Base-by-base conservation (phyloP, 2,113 vertebrate genomes). In the Poeciliopsis turrubarensis region DNA sequence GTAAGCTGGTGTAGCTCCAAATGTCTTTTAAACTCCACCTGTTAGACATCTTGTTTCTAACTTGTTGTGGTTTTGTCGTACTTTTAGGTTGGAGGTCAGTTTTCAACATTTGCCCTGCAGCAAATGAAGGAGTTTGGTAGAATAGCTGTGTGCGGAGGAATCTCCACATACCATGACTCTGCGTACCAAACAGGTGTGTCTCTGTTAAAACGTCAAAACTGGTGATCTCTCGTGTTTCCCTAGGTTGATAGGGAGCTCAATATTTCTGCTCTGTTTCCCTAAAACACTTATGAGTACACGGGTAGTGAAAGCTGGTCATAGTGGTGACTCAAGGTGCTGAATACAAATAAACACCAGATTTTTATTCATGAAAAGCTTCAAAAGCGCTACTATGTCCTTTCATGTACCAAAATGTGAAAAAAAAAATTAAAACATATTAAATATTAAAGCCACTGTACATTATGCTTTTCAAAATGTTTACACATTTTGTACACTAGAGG, bases 121-220 rank as follows among this genome's bases (percentile, higher is more conserved):
- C 96, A 97, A 12, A 98, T 98, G 96, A 98, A 95, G 80, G 79
- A 84, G 44, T 95, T 89, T 27, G 97, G 97, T 76, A 95, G 95
- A 88, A 95, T 97, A 85, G 97, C 96, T 11, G 47, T 97, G 13
- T 98, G 97, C 81, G 97, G 97, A 15, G 90, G 94, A 15, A 95
- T 98, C 77, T 95, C 96, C 12, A 80, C 85, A 0, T 98, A 98
- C 84, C 96, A 98, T 68, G 90, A 94, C 51, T 70, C 86, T 0
- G 30, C 77, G 0, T 91, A 91, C 22, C 95, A 96, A 77, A 95
- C 89, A 91, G 97, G 96, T 98, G 72, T 17, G 77, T 32, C 25
- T 7, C 25, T 57, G 51, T 2, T 11, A 11, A 57, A 57, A 25
- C 51, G n/a, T n/a, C 10, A n/a, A 57, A 57, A 41, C 39, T 41